A percentile compares a stretch with the other conserved stretches of the same genome.
These are phyloP conservation scores for Standfussiana lucernea DNA, from an alignment of 2,888 invertebrate species.

Conservation along the genomic window DNA sequence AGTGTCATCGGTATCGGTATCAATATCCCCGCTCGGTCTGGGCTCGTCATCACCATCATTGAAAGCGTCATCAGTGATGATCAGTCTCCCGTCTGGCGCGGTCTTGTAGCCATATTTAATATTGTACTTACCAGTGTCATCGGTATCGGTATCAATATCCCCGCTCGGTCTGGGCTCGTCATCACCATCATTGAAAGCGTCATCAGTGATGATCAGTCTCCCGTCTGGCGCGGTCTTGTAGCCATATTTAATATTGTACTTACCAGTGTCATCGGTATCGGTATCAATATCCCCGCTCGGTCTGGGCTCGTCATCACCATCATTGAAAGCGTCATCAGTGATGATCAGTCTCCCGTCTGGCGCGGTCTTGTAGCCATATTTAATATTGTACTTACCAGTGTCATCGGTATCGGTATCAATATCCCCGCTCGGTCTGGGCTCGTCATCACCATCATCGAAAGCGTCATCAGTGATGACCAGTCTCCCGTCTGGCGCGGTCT, in stretches of 20 bases:
- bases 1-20: slow-evolving; percentile 86
- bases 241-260: not conserved
- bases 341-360: slow-evolving; percentile 94
- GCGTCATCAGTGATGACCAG: slow-evolving; percentile 94
- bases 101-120: slow-evolving; percentile 91
- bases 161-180: slow-evolving; percentile 79
- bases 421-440: slow-evolving; percentile 82
- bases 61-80: slow-evolving; percentile 92
- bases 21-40: slow-evolving; percentile 82
- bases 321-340: slow-evolving; percentile 87
- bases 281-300: slow-evolving; percentile 85
- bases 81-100: slow-evolving; percentile 93
- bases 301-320: slow-evolving; percentile 77
- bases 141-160: slow-evolving; percentile 84
- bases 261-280: slow-evolving; percentile 86
- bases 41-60: slow-evolving; percentile 81
- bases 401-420: slow-evolving; percentile 85
- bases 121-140: slow-evolving; percentile 81
- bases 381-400: slow-evolving; percentile 75
- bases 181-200: slow-evolving; percentile 85
- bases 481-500: slow-evolving; percentile 92
- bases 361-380: slow-evolving; percentile 93
- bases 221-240: slow-evolving; percentile 95
- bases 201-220: slow-evolving; percentile 93
- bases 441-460: slow-evolving; percentile 82